Conservation (phyloP, 2,797 vertebrate genomes). For the Decapterus maruadsi region DNA sequence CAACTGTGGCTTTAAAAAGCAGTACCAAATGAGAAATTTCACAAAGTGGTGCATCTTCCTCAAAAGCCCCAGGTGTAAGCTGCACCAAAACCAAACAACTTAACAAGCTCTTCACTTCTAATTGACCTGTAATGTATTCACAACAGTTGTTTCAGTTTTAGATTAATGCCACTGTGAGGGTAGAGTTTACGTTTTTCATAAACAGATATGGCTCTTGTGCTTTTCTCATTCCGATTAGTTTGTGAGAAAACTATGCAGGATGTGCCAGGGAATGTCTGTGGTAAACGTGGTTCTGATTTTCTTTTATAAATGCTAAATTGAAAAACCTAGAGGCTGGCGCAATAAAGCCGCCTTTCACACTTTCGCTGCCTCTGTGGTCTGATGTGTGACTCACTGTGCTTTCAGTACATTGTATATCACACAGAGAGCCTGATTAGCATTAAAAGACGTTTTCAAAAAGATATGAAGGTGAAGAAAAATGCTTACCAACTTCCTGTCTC, state of each 20-base stretch:
- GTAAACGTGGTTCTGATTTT: neutral
- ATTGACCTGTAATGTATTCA: no score
- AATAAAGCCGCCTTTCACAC: neutral
- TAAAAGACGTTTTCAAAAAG: slow-evolving; percentile 31
- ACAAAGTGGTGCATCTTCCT: no score
- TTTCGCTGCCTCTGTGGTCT: slow-evolving; percentile 1
- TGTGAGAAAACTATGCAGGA: neutral
- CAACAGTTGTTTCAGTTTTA: no score
- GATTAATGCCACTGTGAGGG: no score
- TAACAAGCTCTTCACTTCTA: no score
- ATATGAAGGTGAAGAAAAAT: slow-evolving; percentile 28
- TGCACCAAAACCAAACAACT: no score
- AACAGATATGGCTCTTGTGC: no score
- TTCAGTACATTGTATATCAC: neutral
- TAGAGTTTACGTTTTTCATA: no score
- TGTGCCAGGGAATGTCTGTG: neutral
- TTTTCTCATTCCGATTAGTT: no score
- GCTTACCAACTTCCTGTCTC: slow-evolving; percentile 29
- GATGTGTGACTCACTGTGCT: neutral
- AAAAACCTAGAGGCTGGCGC: neutral
- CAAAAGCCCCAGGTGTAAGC: no score
- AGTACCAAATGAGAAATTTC: no score
- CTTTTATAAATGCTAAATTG: slow-evolving; percentile 2
- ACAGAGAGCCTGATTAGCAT: slow-evolving; percentile 48
- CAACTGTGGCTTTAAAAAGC: no score